phyloP scores from a whole-genome alignment of 2,888 invertebrate genomes.

The Amphipoea lucens region DNA sequence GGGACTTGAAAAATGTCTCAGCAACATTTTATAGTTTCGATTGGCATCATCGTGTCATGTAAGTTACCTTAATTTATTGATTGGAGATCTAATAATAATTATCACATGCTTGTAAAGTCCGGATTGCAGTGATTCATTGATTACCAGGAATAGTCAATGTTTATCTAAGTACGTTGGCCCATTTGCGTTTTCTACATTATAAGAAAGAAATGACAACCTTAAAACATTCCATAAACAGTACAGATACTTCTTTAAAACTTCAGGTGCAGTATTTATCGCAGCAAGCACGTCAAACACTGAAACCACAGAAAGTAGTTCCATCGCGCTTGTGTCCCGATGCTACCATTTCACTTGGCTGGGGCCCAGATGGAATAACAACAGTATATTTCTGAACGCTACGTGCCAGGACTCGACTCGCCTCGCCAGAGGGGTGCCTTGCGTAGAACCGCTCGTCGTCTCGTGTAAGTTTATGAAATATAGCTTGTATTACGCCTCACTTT shows the following conservation, averaged over 20 bases:
- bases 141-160: not conserved
- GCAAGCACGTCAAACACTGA: slow-evolving; percentile 51
- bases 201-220: not conserved
- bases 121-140: slow-evolving; percentile 3
- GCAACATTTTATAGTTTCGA: slow-evolving; percentile 22
- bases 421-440: slow-evolving; percentile 90
- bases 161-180: not conserved
- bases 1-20: slow-evolving; percentile 34
- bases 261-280: slow-evolving; percentile 70
- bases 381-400: slow-evolving; percentile 88
- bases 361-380: slow-evolving; percentile 90
- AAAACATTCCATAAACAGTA: not conserved
- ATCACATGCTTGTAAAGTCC: not conserved
- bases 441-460: slow-evolving; percentile 91
- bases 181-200: not conserved
- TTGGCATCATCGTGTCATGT: slow-evolving; percentile 48
- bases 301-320: slow-evolving; percentile 51
- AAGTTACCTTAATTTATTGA: slow-evolving; percentile 34
- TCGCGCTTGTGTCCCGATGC: slow-evolving; percentile 80
- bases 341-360: slow-evolving; percentile 93
- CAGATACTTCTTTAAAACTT: slow-evolving; percentile 12
- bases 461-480: slow-evolving; percentile 82
- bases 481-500: not conserved
- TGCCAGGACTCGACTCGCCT: slow-evolving; percentile 89
- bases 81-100: not conserved